These are phyloP conservation scores for Chionoecetes opilio DNA, from an alignment of 1,140 invertebrate species.

Conservation along the genomic window DNA sequence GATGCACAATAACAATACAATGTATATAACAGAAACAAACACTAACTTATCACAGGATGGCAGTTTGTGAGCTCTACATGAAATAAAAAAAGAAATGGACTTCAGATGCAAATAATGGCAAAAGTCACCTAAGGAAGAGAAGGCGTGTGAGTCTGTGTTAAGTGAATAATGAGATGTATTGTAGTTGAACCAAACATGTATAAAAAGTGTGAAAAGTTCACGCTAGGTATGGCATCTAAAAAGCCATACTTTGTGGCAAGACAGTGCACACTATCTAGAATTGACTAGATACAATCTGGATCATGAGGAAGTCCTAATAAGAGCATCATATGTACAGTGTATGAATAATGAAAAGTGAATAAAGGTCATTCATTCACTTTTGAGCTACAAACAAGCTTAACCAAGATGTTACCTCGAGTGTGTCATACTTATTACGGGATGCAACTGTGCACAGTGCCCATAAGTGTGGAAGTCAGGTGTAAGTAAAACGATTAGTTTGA, in stretches of 20 bases:
- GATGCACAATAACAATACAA: not conserved
- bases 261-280: not conserved
- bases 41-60: not conserved
- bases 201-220: not conserved
- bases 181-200: not conserved
- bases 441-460: too few relatives aligned
- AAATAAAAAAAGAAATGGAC: constrained; percentile 19
- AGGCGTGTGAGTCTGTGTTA: not conserved
- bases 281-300: not conserved
- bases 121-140: not conserved
- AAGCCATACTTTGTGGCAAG: not conserved
- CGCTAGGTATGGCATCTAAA: not conserved
- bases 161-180: not conserved
- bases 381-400: too few relatives aligned
- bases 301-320: not conserved
- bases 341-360: too few relatives aligned
- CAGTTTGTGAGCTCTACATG: constrained; percentile 14
- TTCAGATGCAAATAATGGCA: not conserved
- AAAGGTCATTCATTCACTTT: too few relatives aligned
- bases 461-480: too few relatives aligned
- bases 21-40: constrained; percentile 3
- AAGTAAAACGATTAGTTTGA: too few relatives aligned
- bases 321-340: too few relatives aligned
- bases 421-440: too few relatives aligned
- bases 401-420: too few relatives aligned